phyloP scores from a whole-genome alignment of 2,113 vertebrate genomes.

The Clarias batrachus region DNA sequence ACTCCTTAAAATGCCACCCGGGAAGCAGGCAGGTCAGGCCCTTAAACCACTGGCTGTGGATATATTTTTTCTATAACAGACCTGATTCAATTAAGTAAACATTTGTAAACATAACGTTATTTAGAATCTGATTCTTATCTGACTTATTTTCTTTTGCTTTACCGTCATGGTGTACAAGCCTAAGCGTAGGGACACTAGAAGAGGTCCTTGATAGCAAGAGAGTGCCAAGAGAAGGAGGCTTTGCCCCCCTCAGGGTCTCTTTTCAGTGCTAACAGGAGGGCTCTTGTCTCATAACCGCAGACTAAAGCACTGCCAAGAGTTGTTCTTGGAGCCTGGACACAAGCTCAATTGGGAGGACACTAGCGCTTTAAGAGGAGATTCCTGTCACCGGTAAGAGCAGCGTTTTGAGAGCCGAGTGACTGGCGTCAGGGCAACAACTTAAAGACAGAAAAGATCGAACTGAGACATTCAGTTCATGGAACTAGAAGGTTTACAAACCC shows the following conservation, averaged over 20 bases:
- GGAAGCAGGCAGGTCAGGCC: conserved; percentile 9
- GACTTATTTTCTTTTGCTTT: conserved; percentile 5
- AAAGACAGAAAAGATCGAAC: conserved; percentile 10
- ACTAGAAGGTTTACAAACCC: background rate
- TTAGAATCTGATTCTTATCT: background rate
- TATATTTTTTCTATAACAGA: background rate
- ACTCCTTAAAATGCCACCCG: conserved; percentile 13
- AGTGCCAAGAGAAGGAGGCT: conserved; percentile 44
- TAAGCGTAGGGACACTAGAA: conserved; percentile 9
- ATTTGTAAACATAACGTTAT: background rate
- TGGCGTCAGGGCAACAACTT: conserved; percentile 43
- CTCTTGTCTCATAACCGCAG: conserved; percentile 49
- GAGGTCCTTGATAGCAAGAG: conserved; percentile 31
- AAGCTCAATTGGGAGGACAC: conserved; percentile 36
- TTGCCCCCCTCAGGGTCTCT: conserved; percentile 42
- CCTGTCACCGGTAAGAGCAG: conserved; percentile 41
- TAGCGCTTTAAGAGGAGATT: conserved; percentile 43
- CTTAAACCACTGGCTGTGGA: conserved; percentile 11
- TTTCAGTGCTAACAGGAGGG: conserved; percentile 49
- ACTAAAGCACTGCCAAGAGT: conserved; percentile 46
- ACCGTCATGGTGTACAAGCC: background rate
- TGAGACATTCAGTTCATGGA: conserved; percentile 5
- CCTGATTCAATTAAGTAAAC: background rate
- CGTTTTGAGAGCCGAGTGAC: conserved; percentile 38
- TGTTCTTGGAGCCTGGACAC: conserved; percentile 52